Percentiles rank a stretch among this genome's conserved stretches.
Evolutionary conservation across 2,888 invertebrate species (phyloP).

Genomic region (Limnephilus rhombicus): DNA sequence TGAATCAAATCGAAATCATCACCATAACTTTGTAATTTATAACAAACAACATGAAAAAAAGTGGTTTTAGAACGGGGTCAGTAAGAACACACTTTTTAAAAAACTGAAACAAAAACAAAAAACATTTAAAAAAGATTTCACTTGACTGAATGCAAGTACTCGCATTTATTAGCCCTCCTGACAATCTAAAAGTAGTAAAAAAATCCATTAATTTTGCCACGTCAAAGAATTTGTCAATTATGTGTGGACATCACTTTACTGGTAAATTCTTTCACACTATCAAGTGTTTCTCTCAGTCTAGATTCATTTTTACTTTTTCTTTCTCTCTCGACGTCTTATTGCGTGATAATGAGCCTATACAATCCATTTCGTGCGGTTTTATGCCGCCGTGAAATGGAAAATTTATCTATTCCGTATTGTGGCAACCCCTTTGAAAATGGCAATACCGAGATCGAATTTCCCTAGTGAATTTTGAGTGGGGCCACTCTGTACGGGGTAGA

Average conservation of each 20-base stretch:
- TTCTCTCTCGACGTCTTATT: background rate
- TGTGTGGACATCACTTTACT: background rate
- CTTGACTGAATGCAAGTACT: too few species aligned
- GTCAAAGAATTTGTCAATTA: background rate
- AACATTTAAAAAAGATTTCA: too few species aligned
- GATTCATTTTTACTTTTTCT: background rate
- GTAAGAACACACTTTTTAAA: too few species aligned
- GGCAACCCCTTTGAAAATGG: background rate
- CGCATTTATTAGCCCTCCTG: too few species aligned
- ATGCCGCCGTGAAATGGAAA: background rate
- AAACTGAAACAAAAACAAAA: too few species aligned
- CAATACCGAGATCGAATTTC: background rate
- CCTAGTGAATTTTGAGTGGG: background rate
- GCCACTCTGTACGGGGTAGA: background rate
- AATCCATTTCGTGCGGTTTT: background rate
- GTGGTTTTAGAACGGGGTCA: too few species aligned
- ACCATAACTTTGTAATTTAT: too few species aligned
- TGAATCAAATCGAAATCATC: background rate
- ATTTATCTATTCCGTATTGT: background rate
- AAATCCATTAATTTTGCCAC: background rate
- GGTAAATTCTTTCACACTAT: background rate
- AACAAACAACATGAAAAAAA: too few species aligned
- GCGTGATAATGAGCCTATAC: background rate
- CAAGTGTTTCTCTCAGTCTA: background rate
- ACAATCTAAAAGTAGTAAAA: background rate